These are phyloP conservation scores for Melieria picta DNA, from an alignment of 2,888 invertebrate species.

Conservation along the genomic window DNA sequence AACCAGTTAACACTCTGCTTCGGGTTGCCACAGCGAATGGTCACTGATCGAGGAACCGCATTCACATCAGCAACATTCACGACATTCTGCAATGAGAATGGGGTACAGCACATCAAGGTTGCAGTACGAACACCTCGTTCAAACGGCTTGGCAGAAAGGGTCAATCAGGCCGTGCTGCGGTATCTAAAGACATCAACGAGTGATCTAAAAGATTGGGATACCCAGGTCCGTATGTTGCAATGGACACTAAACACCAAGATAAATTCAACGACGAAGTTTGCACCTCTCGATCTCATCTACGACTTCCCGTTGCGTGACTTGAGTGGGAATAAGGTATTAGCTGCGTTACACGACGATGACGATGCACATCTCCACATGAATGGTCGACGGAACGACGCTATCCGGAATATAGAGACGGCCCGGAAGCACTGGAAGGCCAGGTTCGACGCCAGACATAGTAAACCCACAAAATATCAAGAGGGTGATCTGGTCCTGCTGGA, in stretches of 20 bases:
- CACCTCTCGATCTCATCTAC: conserved; percentile 40
- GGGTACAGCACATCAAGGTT: conserved; percentile 39
- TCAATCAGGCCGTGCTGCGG: conserved; percentile 33
- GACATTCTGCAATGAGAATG: conserved; percentile 19
- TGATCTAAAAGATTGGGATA: conserved; percentile 37
- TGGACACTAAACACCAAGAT: conserved; percentile 20
- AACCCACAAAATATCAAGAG: not conserved
- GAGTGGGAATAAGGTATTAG: conserved; percentile 16
- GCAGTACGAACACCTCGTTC: conserved; percentile 38
- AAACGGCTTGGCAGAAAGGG: conserved; percentile 39
- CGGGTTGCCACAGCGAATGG: conserved; percentile 30
- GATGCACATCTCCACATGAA: not conserved
- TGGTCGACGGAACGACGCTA: conserved; percentile 11
- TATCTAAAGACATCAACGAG: conserved; percentile 33
- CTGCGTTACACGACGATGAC: not conserved
- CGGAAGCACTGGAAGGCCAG: not conserved
- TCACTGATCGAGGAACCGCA: conserved; percentile 37
- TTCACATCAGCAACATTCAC: conserved; percentile 38
- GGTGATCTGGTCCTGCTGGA: not conserved
- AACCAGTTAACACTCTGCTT: conserved; percentile 33
- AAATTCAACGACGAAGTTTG: conserved; percentile 22
- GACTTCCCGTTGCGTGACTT: conserved; percentile 40
- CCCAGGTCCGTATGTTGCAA: conserved; percentile 34
- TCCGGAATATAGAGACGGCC: not conserved
- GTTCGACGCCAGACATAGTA: too few species aligned